phyloP scores from a whole-genome alignment of 2,113 vertebrate species.

The Sapayoa aenigma region DNA sequence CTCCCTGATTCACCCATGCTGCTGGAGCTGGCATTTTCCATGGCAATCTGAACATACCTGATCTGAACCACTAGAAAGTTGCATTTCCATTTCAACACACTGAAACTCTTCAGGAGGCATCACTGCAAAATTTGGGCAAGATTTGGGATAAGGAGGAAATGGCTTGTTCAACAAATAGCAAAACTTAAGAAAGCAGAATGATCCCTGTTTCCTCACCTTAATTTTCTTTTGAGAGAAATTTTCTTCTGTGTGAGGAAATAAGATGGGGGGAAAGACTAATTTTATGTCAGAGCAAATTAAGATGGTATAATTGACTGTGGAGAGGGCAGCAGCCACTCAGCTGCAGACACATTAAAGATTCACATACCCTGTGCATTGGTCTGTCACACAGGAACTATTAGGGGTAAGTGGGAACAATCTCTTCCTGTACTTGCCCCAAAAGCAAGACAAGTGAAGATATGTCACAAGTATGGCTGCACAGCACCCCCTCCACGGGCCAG shows the following conservation, averaged over 20 bases:
- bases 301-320: neutral
- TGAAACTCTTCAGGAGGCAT: neutral
- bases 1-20: neutral
- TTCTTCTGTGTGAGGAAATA: neutral
- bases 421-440: neutral
- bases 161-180: neutral
- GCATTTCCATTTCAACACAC: neutral
- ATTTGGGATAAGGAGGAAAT: neutral
- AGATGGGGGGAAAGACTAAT: neutral
- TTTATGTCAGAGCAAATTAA: slow-evolving; percentile 24
- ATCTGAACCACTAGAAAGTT: neutral
- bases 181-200: neutral
- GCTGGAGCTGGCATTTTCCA: neutral
- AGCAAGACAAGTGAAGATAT: neutral
- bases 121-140: neutral
- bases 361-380: neutral
- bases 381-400: neutral
- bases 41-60: neutral
- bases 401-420: neutral
- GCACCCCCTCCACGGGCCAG: neutral
- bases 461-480: neutral
- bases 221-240: too few relatives aligned
- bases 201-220: neutral
- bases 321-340: neutral
- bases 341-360: neutral